These are phyloP conservation scores for Ormyrus rosae DNA, from an alignment of 2,888 invertebrate genomes.

Conservation along the genomic window DNA sequence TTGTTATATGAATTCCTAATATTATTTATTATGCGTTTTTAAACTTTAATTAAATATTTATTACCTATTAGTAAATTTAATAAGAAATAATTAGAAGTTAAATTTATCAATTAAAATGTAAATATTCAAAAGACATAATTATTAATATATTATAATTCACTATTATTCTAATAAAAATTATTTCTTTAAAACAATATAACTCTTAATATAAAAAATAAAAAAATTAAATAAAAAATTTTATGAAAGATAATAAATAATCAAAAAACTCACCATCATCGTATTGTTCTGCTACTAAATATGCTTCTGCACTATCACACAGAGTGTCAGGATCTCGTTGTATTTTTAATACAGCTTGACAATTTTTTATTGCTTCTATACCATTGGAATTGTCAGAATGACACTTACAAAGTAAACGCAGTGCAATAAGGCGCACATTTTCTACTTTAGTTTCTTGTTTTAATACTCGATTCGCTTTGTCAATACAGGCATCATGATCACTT, in stretches of 20 bases:
- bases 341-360: constrained; percentile 88
- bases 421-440: constrained; percentile 84
- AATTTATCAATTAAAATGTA: neutral
- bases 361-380: constrained; percentile 83
- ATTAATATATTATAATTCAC: neutral
- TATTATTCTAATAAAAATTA: too few species aligned
- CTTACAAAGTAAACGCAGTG: constrained; percentile 87
- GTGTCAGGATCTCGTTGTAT: constrained; percentile 85
- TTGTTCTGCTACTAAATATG: constrained; percentile 91
- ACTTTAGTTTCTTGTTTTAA: constrained; percentile 84
- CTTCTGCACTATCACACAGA: constrained; percentile 94
- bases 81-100: neutral
- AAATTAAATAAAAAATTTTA: neutral
- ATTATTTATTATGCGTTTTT: neutral
- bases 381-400: constrained; percentile 86
- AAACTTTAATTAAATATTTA: neutral
- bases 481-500: constrained; percentile 83
- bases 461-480: constrained; percentile 82
- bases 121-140: neutral
- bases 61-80: neutral
- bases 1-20: too few species aligned
- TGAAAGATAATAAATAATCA: constrained; percentile 10
- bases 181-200: neutral
- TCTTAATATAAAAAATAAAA: neutral
- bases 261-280: constrained; percentile 86